Base-by-base conservation (phyloP, 2,888 invertebrate species). In the Catocala sponsa region DNA sequence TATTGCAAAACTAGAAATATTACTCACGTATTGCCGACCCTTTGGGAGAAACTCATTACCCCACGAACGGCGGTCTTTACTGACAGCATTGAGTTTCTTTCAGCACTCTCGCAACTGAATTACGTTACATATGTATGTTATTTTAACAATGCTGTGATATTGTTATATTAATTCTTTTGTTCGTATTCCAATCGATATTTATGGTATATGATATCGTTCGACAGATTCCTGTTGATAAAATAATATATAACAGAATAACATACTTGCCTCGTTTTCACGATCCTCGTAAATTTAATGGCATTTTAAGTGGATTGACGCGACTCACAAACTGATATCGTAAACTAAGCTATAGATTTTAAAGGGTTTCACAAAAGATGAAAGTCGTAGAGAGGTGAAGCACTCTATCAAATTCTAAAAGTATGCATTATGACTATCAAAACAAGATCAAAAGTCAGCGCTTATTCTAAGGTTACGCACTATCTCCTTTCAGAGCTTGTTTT, bases 281-380 rank as follows among this genome's bases (percentile, higher is more conserved):
- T 43, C 33, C 56, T 80, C 82, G 69, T 86, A 84, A 83, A 84
- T 78, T 84, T 83, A 79, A 84, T 72, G 74, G 69, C 68, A 53
- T 76, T 83, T 73, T 73, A 75, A 79, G 68, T 53, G 56, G 48
- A 66, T 80, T 71, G 84, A 82, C 69, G 76, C 70, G 80, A 77
- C 78, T 81, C 65, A 68, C 74, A 78, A 84, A 81, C 75, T 76
- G 70, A 75, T 76, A 81, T 80, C 83, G 77, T 82, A 81, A 86
- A 87, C 66, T 63, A 65, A 69, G 59, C 56, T 71, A 80, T 81
- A 72, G 77, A 81, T 81, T 81, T 71, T 55, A 59, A 76, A 72
- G 55, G 64, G 61, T 68, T 44, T 68, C 48, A 41, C 49, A 59
- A 68, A 74, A 85, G 81, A 81, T 82, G 81, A 79, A 74, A 76